Percentiles rank a stretch among this genome's conserved stretches.
Conservation (phyloP, 2,888 invertebrate species). For the Aphidoletes aphidimyza region DNA sequence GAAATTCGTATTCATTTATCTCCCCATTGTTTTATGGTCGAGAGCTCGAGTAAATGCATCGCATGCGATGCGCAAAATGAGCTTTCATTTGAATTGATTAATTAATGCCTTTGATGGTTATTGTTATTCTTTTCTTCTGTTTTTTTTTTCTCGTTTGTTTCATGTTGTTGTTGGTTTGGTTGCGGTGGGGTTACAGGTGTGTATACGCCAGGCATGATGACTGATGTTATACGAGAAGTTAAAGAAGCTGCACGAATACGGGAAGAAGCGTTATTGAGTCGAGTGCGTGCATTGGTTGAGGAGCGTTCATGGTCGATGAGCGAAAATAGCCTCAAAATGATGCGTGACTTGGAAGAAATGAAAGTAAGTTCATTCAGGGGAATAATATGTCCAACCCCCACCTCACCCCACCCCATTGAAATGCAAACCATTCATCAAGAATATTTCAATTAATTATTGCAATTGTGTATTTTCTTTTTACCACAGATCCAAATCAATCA, state of each 20-base stretch:
- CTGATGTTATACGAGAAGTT: constrained; percentile 78
- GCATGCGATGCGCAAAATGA: constrained; percentile 34
- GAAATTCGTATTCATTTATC: neutral
- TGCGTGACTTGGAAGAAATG: constrained; percentile 66
- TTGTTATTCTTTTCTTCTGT: neutral
- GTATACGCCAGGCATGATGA: constrained; percentile 79
- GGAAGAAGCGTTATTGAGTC: constrained; percentile 74
- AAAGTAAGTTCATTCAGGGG: constrained; percentile 60
- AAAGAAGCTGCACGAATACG: constrained; percentile 77
- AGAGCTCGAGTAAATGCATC: neutral
- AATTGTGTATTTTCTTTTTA: constrained; percentile 60
- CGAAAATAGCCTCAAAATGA: constrained; percentile 64
- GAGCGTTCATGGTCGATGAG: constrained; percentile 66
- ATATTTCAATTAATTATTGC: neutral
- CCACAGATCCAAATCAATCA: constrained; percentile 75
- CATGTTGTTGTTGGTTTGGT: too few species aligned
- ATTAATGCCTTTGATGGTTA: neutral
- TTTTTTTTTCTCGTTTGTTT: too few species aligned
- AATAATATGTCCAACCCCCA: too few species aligned
- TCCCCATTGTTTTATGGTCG: too few species aligned
- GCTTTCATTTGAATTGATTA: constrained; percentile 40
- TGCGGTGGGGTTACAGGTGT: constrained; percentile 62
- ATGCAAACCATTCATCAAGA: neutral
- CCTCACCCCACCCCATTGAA: too few species aligned
- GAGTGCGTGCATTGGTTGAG: constrained; percentile 66